Base-by-base conservation (phyloP, 2,888 invertebrate genomes). In the Drosophila kokeensis region DNA sequence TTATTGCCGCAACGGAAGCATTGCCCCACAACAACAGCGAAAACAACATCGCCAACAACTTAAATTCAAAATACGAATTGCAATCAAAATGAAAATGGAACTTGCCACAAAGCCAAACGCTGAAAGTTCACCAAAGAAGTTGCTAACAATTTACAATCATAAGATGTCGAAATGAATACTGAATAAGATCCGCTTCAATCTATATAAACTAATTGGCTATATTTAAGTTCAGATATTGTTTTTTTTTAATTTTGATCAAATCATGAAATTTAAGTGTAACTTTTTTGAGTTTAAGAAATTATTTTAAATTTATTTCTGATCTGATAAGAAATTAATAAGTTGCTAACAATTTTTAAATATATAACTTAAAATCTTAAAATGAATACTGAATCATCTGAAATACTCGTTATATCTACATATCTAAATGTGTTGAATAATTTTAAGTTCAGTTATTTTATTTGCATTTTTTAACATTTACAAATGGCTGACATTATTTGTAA, bases 21-120 rank as follows among this genome's bases (percentile, higher is more conserved):
- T 48, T 63, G 50, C 18, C 49, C 27, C 62, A 52, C 42, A 75
- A 69, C 76, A 73, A 49, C n/a, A 64, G 15, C 38, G 29, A n/a
- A 32, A 40, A n/a, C 32, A 40, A n/a, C 32, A 50, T 40, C n/a
- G 58, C 36, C 11, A 69, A 49, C 34, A 59, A 67, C 40, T 61
- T 18, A 18, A 61, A 40, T 13, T 52, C 18, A 36, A 62, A 67
- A 68, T 75, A 72, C 73, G 71, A 84, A 77, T 79, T 80, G 75
- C 65, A 79, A 71, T 82, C 55, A 48, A 71, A 81, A 74, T 60
- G 72, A 63, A 75, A 82, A 82, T 76, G 63, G 73, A 76, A 79
- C 81, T 85, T 69, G 69, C 74, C 78, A 67, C 68, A 59, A 67
- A 59, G 68, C 53, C 66, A 73, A 83, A 45, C 38, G 42, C 49